Percentiles rank a stretch among this genome's conserved stretches.
Evolutionary conservation across 2,888 invertebrate species (phyloP).

Genomic region (Cryptus armator): DNA sequence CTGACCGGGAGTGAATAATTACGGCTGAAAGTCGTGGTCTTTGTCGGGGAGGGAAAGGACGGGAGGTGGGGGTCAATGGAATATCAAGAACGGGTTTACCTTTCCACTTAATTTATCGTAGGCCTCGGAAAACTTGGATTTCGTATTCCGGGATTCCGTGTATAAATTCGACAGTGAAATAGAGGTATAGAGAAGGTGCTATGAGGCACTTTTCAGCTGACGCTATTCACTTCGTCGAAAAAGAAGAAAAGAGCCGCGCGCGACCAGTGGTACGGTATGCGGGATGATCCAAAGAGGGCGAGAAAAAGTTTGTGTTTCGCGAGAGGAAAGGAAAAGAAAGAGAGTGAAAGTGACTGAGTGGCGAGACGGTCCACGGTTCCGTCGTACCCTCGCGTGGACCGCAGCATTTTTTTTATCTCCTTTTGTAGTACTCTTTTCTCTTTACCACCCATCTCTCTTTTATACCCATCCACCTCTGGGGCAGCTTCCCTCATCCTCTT

Average conservation of each 20-base stretch:
- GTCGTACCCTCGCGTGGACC: constrained; percentile 23
- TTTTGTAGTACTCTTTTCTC: constrained; percentile 14
- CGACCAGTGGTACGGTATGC: constrained; percentile 15
- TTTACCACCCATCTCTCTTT: constrained; percentile 33
- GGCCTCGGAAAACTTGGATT: constrained; percentile 1
- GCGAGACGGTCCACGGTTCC: constrained; percentile 54
- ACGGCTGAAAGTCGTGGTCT: not conserved
- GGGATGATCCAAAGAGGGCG: not conserved
- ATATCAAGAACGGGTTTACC: constrained; percentile 8
- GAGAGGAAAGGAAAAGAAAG: constrained; percentile 30
- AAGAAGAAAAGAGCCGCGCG: not conserved
- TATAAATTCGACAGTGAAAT: not conserved
- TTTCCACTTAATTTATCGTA: not conserved
- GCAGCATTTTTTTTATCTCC: constrained; percentile 12
- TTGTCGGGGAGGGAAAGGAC: not conserved
- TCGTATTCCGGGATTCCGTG: not conserved
- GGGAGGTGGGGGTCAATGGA: not conserved
- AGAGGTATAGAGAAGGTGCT: not conserved
- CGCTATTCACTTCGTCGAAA: constrained; percentile 3
- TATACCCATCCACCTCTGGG: constrained; percentile 16
- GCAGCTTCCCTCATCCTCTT: constrained; percentile 49
- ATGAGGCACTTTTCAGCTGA: not conserved
- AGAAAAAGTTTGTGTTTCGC: constrained; percentile 61
- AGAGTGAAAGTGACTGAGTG: constrained; percentile 40
- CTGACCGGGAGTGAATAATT: constrained; percentile 25